Base-by-base conservation (phyloP, 2,113 vertebrate genomes). In the Coturnix japonica region DNA sequence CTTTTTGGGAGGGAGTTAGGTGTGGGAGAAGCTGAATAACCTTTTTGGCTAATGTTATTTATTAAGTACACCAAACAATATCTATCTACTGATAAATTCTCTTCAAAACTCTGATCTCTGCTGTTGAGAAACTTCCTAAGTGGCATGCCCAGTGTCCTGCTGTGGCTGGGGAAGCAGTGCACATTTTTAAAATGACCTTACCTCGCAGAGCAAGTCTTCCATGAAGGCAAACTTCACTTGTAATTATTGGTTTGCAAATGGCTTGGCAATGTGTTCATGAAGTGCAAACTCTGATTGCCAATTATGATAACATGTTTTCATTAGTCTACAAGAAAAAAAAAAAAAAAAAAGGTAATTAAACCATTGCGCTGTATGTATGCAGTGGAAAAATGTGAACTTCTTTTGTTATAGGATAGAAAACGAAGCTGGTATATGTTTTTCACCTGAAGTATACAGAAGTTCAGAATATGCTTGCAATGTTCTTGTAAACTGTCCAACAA, bases 331-430 rank as follows among this genome's bases (percentile, higher is more conserved):
- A 47, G 46, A 22, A 47, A 85, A 47, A 85, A 91, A 44, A 39
- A 39, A 11, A 39, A n/a, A 37, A 49, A 22, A 92, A 80, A 80
- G 25, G 63, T 76, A 92, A 78, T 76, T 89, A 87, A 85, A 87
- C 20, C 39, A 67, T 10, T 81, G 71, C 65, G 28, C 46, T 54
- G 10, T 43, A 13, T 80, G 46, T 43, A 59, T 59, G 41, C 33
- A 74, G 4, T 54, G 65, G 51, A 74, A 90, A 93, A 88, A 80
- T 4, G 1, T 53, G 13, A 70, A 59, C 3, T 51, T 70, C 44
- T 51, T 65, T 89, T 41, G 1, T 56, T 41, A 6, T 16, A 11
- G 17, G 22, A 20, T 56, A 85, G 12, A 73, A 85, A 30, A 43
- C 14, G 10, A 85, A 83, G 15, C 7, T 33, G n/a, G 5, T n/a